phyloP scores from a whole-genome alignment of 2,113 vertebrate species.

The Castor canadensis region DNA sequence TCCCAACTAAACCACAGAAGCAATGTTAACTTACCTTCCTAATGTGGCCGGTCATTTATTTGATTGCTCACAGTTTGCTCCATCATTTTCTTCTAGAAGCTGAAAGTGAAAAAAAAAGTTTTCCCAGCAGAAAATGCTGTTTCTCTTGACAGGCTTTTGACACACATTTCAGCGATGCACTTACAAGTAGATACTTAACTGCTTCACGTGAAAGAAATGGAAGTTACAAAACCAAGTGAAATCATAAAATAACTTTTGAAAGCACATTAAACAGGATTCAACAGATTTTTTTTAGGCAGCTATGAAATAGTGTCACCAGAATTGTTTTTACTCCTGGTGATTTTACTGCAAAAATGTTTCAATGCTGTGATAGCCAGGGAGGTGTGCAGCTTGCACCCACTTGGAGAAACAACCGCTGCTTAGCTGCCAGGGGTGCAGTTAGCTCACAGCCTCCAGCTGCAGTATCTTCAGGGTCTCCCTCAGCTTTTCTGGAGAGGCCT shows the following conservation, averaged over 20 bases:
- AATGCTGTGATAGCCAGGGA: not conserved
- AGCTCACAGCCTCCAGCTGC: not conserved
- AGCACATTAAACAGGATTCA: slow-evolving; percentile 24
- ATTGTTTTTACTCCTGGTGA: slow-evolving; percentile 40
- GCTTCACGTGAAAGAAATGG: not conserved
- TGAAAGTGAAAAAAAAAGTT: slow-evolving; percentile 8
- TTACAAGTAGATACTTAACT: slow-evolving; percentile 38
- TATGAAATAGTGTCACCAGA: slow-evolving; percentile 37
- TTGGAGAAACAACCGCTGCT: not conserved
- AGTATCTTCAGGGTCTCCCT: not conserved
- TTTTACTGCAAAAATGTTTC: not conserved
- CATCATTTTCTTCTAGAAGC: slow-evolving; percentile 24
- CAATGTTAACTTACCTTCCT: not conserved
- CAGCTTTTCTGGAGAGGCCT: accelerated
- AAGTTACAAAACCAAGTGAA: slow-evolving; percentile 41
- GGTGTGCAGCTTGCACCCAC: not conserved
- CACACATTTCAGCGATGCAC: not conserved
- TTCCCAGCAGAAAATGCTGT: not conserved
- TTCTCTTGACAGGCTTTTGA: slow-evolving; percentile 41
- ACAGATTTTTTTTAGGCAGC: slow-evolving; percentile 29
- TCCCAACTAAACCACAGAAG: not conserved
- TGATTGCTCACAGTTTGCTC: slow-evolving; percentile 29
- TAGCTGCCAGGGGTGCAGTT: not conserved
- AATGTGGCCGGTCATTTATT: not conserved
- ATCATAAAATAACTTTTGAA: slow-evolving; percentile 40